phyloP scores from a whole-genome alignment of 2,113 vertebrate species.

The Ceuthmochares aereus region DNA sequence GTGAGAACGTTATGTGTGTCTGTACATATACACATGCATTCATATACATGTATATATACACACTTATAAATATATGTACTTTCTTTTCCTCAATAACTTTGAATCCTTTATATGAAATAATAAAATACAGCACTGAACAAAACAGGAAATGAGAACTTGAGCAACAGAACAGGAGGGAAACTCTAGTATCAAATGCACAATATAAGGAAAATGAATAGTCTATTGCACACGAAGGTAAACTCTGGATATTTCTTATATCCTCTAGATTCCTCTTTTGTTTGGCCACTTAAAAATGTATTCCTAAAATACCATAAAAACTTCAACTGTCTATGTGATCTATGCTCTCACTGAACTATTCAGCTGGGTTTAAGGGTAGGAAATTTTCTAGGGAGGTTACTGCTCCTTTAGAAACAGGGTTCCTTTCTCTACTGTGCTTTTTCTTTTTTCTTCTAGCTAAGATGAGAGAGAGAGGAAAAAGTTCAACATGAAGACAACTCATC shows the following conservation, averaged over 20 bases:
- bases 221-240: background rate
- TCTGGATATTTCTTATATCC: background rate
- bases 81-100: background rate
- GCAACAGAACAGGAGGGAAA: background rate
- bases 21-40: too few relatives aligned
- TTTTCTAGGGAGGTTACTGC: background rate
- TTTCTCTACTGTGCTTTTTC: background rate
- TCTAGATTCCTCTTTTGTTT: background rate
- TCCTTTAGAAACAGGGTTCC: background rate
- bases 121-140: background rate
- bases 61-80: background rate
- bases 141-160: background rate
- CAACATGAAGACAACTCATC: background rate
- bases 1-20: background rate
- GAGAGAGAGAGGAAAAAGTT: background rate
- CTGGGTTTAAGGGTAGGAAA: background rate
- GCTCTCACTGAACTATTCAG: background rate
- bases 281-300: background rate
- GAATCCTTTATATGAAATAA: background rate
- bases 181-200: background rate
- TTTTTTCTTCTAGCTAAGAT: background rate
- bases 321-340: background rate
- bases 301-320: conserved; percentile 22
- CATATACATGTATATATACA: background rate
- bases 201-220: background rate